phyloP scores from a whole-genome alignment of 2,888 invertebrate species.

The Drosophila yooni region DNA sequence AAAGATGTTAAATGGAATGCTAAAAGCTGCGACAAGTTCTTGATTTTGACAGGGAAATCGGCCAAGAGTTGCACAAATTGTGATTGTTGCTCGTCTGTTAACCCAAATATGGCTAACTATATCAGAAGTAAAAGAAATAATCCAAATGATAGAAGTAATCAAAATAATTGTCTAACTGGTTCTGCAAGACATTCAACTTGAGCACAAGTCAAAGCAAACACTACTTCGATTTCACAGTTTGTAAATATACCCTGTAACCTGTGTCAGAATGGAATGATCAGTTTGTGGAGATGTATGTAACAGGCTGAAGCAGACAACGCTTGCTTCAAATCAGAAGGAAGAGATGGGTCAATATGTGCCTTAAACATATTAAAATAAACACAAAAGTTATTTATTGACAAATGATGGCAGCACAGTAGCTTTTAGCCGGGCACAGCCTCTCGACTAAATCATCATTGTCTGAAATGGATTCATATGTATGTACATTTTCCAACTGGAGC shows the following conservation, averaged over 20 bases:
- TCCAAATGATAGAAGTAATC: not conserved
- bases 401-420: not conserved
- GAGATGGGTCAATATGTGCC: not conserved
- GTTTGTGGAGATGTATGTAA: no score
- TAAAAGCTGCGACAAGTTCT: not conserved
- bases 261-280: not conserved
- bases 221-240: no score
- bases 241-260: not conserved
- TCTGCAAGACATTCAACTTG: not conserved
- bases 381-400: no score
- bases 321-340: not conserved
- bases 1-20: slow-evolving; percentile 33
- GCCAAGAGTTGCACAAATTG: not conserved
- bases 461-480: not conserved
- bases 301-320: not conserved
- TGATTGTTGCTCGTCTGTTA: not conserved
- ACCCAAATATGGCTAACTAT: not conserved
- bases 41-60: not conserved
- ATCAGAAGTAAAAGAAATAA: not conserved
- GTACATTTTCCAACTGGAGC: not conserved
- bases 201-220: not conserved
- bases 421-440: not conserved
- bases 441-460: not conserved
- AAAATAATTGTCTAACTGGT: not conserved
- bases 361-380: not conserved